A percentile compares a stretch with the other conserved stretches of the same genome.
phyloP scores from a whole-genome alignment of 2,888 invertebrate genomes.

The Smittia aterrima region DNA sequence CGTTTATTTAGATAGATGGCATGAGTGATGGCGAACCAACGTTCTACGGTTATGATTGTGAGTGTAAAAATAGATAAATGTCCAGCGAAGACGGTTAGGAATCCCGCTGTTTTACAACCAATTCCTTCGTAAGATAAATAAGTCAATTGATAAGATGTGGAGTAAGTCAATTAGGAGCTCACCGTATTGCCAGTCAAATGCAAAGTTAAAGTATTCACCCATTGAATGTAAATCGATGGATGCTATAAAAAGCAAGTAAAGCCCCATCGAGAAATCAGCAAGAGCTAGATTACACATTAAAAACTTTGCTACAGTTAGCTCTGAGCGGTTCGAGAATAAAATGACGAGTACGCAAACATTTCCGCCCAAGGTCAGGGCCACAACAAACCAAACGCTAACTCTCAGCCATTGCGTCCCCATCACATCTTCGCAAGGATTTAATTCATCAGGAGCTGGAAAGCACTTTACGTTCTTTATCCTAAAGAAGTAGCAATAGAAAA shows the following conservation, averaged over 20 bases:
- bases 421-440: conserved; percentile 88
- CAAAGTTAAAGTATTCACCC: conserved; percentile 85
- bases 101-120: conserved; percentile 84
- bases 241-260: conserved; percentile 80
- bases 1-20: conserved; percentile 80
- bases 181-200: conserved; percentile 86
- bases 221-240: conserved; percentile 80
- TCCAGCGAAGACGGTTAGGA: conserved; percentile 82
- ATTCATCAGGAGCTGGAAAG: conserved; percentile 71
- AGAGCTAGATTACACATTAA: conserved; percentile 81
- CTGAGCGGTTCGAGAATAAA: conserved; percentile 61
- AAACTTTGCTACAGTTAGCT: conserved; percentile 65
- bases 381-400: conserved; percentile 82
- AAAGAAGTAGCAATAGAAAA: neutral
- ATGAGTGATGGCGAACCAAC: conserved; percentile 80
- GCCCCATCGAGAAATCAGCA: conserved; percentile 84
- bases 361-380: conserved; percentile 76
- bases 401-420: conserved; percentile 79
- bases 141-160: conserved; percentile 13
- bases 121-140: conserved; percentile 55
- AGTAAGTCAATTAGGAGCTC: conserved; percentile 43
- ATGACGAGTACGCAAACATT: conserved; percentile 80
- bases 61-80: conserved; percentile 85
- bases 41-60: conserved; percentile 79
- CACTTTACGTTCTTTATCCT: conserved; percentile 62